Evolutionary conservation across 2,888 invertebrate species (phyloP).

Genomic region (Polyommatus iphigenia): DNA sequence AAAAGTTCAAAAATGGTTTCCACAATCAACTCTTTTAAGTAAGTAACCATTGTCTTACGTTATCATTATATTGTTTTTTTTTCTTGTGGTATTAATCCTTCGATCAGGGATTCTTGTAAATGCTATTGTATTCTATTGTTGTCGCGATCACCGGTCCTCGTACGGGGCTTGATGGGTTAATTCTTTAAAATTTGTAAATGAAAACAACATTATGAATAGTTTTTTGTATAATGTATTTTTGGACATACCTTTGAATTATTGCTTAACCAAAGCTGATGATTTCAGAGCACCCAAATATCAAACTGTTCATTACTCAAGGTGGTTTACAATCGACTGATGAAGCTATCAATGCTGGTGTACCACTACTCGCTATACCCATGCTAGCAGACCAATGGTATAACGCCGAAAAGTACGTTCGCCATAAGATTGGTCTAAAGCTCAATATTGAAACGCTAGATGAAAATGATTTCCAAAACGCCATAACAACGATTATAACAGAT

Average conservation of each 20-base stretch:
- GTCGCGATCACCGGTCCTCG: too few relatives aligned
- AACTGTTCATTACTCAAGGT: slow-evolving; percentile 69
- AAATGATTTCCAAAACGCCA: slow-evolving; percentile 42
- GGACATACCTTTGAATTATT: too few relatives aligned
- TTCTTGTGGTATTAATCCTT: background rate
- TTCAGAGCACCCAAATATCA: slow-evolving; percentile 65
- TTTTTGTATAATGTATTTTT: too few relatives aligned
- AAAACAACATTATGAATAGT: background rate
- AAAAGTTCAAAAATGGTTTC: slow-evolving; percentile 53
- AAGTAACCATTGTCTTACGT: slow-evolving; percentile 31
- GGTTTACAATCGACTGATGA: slow-evolving; percentile 69
- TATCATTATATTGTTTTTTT: background rate
- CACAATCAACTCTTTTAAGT: slow-evolving; percentile 58
- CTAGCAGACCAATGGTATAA: slow-evolving; percentile 62
- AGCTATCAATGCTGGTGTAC: slow-evolving; percentile 59
- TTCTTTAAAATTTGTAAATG: background rate
- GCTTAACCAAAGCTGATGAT: slow-evolving; percentile 2
- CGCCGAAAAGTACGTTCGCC: slow-evolving; percentile 48
- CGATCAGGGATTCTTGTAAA: too few relatives aligned
- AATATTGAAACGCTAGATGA: slow-evolving; percentile 50
- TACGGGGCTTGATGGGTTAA: too few relatives aligned
- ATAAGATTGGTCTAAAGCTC: slow-evolving; percentile 54
- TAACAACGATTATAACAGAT: slow-evolving; percentile 42
- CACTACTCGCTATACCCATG: slow-evolving; percentile 63
- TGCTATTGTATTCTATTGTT: too few relatives aligned